Evolutionary conservation across 2,888 invertebrate species (phyloP), one percentile per base, ranked within the genome.

Genomic region (Drosophila stalkeri): DNA sequence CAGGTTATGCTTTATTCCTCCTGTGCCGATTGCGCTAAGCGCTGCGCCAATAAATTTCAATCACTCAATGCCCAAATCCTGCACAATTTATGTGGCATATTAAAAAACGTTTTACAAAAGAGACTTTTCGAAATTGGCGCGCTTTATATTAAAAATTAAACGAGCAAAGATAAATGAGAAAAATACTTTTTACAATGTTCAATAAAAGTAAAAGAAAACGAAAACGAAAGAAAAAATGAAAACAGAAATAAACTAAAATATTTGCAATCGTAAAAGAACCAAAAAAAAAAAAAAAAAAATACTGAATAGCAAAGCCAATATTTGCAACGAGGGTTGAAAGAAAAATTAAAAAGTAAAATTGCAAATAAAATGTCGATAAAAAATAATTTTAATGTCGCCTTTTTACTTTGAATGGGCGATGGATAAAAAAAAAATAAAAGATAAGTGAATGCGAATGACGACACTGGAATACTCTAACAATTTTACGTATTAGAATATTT

Each of bases 321-420:
- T 74, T 54, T 51, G 60, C 77, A 76, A 31, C 43, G 49, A 62
- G 67, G 71, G 56, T 35, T 31, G 33, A 62, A 56, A 39, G 47
- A 73, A 72, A 73, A 72, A 73, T 62, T 77, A 74, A 39, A 62
- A 80, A 77, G 69, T 44, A 73, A 78, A 81, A 73, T 78, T 68
- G 77, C 85, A 75, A 75, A 86, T 89, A 81, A 86, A 86, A 89
- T 78, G 72, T 44, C 76, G 69, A 89, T 89, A 89, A 90, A 89
- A 89, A 89, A 86, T 74, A 84, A 77, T 90, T 89, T 89, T 89
- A 86, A 90, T 86, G 91, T 68, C 61, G 70, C 41, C 76, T 75
- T 87, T 91, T 90, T 89, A 89, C 78, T 78, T 81, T 75, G 39
- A 82, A 86, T 72, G 64, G 63, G 16, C 54, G 27, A 54, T 44